Conservation (phyloP, 2,797 vertebrate species). For the Poecile montanus region DNA sequence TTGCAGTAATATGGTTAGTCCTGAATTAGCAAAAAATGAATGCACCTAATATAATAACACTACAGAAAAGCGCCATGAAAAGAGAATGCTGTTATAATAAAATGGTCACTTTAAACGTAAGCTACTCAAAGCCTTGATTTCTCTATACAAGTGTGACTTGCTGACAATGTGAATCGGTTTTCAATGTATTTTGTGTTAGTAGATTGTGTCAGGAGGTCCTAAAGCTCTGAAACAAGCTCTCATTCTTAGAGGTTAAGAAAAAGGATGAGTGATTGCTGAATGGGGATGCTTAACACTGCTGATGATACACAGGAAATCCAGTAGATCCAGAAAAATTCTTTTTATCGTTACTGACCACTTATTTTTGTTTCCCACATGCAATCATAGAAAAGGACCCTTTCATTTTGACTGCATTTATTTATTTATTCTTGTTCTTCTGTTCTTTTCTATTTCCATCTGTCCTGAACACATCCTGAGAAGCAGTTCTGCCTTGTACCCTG, state of each 20-base stretch:
- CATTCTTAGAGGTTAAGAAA: not conserved
- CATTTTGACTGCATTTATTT: not conserved
- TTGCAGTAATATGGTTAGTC: not conserved
- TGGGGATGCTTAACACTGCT: not conserved
- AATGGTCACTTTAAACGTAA: not conserved
- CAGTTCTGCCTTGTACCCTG: not conserved
- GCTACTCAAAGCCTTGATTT: not conserved
- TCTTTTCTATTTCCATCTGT: not conserved
- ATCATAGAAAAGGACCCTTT: not conserved
- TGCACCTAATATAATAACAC: not conserved
- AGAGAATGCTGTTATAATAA: not conserved
- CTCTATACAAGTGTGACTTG: not conserved
- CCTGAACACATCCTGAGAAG: not conserved
- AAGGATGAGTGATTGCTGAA: not conserved
- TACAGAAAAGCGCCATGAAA: not conserved
- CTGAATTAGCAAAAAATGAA: constrained; percentile 3
- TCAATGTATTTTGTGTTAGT: not conserved
- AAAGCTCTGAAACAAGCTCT: not conserved
- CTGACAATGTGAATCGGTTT: not conserved
- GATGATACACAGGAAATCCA: not conserved
- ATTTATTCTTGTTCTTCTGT: not conserved
- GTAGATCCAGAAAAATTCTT: not conserved
- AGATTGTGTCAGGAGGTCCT: not conserved
- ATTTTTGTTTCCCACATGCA: not conserved
- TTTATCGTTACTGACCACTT: not conserved